Conservation (phyloP, 64 coral and sea anemone genomes). For the Stichodactyla helianthus region DNA sequence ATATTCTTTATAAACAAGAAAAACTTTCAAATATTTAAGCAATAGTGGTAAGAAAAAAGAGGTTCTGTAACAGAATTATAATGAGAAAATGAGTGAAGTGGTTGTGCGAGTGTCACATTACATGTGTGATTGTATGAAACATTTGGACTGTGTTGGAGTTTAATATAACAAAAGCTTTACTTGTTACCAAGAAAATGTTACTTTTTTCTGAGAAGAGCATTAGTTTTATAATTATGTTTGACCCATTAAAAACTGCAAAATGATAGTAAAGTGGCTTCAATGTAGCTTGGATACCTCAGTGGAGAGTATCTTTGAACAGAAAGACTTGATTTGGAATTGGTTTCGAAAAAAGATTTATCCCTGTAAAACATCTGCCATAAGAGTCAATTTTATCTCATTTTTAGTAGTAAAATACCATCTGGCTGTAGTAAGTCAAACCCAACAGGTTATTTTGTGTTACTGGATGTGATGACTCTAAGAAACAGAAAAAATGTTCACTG, state of each 20-base stretch:
- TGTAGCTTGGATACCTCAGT: not conserved
- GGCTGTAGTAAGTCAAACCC: not conserved
- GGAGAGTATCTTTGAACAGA: not conserved
- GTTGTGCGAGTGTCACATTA: too few species aligned
- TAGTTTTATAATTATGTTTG: too few species aligned
- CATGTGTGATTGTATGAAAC: too few species aligned
- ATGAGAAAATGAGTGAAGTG: not conserved
- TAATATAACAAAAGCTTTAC: too few species aligned
- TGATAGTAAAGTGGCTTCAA: not conserved
- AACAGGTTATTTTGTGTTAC: not conserved
- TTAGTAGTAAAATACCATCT: not conserved
- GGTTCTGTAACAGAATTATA: not conserved
- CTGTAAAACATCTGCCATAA: not conserved
- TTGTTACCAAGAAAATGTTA: too few species aligned
- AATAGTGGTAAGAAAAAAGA: not conserved
- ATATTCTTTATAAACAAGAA: conserved; percentile 10
- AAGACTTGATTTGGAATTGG: not conserved
- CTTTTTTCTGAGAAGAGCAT: too few species aligned
- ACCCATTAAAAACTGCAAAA: not conserved
- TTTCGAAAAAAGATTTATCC: not conserved
- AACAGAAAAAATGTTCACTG: not conserved
- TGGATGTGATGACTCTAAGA: not conserved
- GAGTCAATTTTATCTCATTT: not conserved
- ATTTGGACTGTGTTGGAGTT: too few species aligned
- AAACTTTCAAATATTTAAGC: not conserved